Conservation (phyloP, 1,140 invertebrate genomes). For the Zaprionus capensis region DNA sequence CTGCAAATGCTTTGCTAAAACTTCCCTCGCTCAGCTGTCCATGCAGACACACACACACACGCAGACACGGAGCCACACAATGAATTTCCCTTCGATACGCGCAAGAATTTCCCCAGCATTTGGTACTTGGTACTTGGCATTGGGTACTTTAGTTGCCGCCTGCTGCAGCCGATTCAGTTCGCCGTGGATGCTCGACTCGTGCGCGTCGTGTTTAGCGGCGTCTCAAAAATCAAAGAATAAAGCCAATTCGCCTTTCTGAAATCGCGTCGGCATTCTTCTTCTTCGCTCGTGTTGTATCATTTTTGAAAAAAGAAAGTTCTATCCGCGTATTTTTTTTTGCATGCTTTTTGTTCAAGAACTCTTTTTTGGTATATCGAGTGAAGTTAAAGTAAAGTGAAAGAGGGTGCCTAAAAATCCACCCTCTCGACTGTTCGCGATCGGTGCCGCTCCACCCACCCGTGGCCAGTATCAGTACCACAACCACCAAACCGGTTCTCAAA, state of each 20-base stretch:
- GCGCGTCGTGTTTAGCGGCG: constrained; percentile 28
- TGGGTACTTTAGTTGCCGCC: constrained; percentile 22
- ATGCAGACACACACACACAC: constrained; percentile 14
- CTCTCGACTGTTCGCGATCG: constrained; percentile 37
- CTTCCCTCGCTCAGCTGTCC: constrained; percentile 56
- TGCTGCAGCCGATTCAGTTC: constrained; percentile 46
- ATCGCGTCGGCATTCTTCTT: constrained; percentile 4
- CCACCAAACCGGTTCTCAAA: constrained; percentile 46
- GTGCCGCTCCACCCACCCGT: constrained; percentile 26
- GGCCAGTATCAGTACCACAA: constrained; percentile 13
- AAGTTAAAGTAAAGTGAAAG: background rate
- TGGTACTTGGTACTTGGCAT: constrained; percentile 21
- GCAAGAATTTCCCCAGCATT: constrained; percentile 47
- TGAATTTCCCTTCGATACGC: constrained; percentile 35
- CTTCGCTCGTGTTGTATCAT: background rate
- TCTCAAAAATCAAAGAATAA: background rate
- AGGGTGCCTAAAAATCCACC: constrained; percentile 34
- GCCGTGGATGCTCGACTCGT: constrained; percentile 52
- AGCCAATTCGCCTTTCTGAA: too few relatives aligned
- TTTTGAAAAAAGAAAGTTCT: background rate
- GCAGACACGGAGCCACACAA: background rate
- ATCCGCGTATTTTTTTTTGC: constrained; percentile 4
- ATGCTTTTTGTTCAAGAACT: background rate
- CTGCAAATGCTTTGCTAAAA: constrained; percentile 32
- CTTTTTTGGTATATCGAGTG: background rate